A percentile compares a stretch with the other conserved stretches of the same genome.
phyloP scores from a whole-genome alignment of 2,888 invertebrate genomes.

The Osmoderma eremita region DNA sequence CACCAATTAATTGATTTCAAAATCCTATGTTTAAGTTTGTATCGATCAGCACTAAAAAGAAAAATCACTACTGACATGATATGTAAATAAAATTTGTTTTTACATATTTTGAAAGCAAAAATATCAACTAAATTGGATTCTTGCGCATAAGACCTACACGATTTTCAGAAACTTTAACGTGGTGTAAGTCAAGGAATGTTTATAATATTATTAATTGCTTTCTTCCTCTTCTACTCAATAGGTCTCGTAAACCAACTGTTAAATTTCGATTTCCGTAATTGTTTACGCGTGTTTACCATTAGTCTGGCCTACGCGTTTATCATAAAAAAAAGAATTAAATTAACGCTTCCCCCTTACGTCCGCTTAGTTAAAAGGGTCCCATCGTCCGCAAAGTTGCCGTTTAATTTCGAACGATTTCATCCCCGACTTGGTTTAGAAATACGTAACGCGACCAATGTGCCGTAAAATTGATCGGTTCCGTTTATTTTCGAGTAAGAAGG shows the following conservation, averaged over 20 bases:
- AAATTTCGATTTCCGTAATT: conserved; percentile 25
- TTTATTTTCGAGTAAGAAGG: conserved; percentile 43
- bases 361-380: neutral
- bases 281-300: conserved; percentile 15
- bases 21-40: too few relatives aligned
- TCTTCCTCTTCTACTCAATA: neutral
- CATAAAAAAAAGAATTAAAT: conserved; percentile 15
- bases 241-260: conserved; percentile 20
- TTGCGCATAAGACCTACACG: too few relatives aligned
- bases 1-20: too few relatives aligned
- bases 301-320: conserved; percentile 4
- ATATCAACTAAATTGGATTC: too few relatives aligned
- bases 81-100: too few relatives aligned
- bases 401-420: conserved; percentile 38
- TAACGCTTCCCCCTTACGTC: neutral
- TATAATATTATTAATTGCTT: neutral
- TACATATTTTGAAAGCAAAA: too few relatives aligned
- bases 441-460: conserved; percentile 57
- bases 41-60: too few relatives aligned
- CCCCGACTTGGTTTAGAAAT: conserved; percentile 50
- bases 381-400: conserved; percentile 16
- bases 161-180: neutral
- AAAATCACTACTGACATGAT: too few relatives aligned
- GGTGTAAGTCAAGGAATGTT: neutral
- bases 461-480: conserved; percentile 64